These are phyloP conservation scores for Rhabdomys dilectus DNA, from an alignment of 2,113 vertebrate species.

Conservation along the genomic window DNA sequence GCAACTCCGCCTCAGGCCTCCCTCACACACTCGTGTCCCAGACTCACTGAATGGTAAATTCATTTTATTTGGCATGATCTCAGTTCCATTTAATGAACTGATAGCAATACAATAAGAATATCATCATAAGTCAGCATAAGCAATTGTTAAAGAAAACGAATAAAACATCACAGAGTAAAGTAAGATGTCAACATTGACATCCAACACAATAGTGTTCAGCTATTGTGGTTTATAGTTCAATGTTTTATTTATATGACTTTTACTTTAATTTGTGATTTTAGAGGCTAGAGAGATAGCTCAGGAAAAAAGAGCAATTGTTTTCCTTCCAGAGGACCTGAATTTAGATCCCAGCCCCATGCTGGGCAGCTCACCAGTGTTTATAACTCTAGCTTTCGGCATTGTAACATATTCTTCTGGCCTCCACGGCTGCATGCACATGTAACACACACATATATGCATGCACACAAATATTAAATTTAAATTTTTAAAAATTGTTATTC, in stretches of 20 bases:
- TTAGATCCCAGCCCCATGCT: not conserved
- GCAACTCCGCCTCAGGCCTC: not conserved
- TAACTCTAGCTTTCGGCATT: not conserved
- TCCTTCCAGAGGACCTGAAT: not conserved
- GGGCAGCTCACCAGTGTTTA: not conserved
- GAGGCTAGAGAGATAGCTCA: not conserved
- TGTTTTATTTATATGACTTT: conserved; percentile 46
- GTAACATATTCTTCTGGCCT: not conserved
- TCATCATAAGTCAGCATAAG: not conserved
- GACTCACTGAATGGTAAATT: conserved; percentile 44
- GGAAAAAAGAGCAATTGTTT: not conserved
- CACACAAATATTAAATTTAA: not conserved
- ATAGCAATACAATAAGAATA: conserved; percentile 42
- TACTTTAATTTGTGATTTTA: not conserved
- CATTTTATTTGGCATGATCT: not conserved
- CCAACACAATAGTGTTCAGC: not conserved
- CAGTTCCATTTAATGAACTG: conserved; percentile 37
- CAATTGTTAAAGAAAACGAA: conserved; percentile 60
- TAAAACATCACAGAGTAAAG: conserved; percentile 36
- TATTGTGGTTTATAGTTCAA: conserved; percentile 30
- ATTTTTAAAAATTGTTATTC: not conserved
- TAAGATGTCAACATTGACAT: conserved; percentile 54
- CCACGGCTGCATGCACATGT: not conserved
- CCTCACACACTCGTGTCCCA: not conserved
- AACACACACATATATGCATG: not conserved